Base-by-base conservation (phyloP, 37 sponge, comb jelly and placozoan species). In the Theonella swinhoei region DNA sequence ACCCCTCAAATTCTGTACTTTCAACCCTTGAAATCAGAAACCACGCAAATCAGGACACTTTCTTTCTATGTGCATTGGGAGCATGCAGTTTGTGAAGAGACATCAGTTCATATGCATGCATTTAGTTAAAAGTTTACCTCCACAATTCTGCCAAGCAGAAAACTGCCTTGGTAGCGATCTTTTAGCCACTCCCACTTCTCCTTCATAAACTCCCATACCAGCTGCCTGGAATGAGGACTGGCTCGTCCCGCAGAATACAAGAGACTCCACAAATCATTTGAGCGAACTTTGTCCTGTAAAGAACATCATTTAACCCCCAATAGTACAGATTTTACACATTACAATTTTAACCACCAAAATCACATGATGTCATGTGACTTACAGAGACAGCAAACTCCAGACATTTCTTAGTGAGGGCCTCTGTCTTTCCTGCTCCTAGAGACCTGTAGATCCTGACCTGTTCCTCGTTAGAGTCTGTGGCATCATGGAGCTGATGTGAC, bases 391-490 rank as follows among this genome's bases (percentile, higher is more conserved):
- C 81, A 70, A 94, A 89, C 17, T 92, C 90, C n/a, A 96, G 91
- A 36, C 89, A 82, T 54, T 75, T 54, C n/a, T 62, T 65, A 36
- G 88, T 85, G 40, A 95, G 82, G 0, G 60, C 58, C 26, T 82
- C 72, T 0, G 87, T 74, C 68, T 80, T 80, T 32, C 86, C 91
- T 25, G 54, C n/a, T 0, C 99, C 96, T 35, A 98, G 85, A 20
- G 74, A 74, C 24, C 93, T 81, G 40, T 90, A 89, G 31, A 98
- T 74, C 68, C 99, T 65, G 37, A 87, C 88, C 74, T 80, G 83
- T 89, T 98, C 99, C 69, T 98, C 99, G 62, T 94, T 94, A 2
- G 80, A 75, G 72, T 94, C 93, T 11, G 93, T 79, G 29, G 59
- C 62, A n/a, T 87, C 80, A 64, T 92, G 86, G 43, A 98, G 80